A percentile compares a stretch with the other conserved stretches of the same genome.
Conservation (phyloP, 2,113 vertebrate species). For the Mastomys coucha region DNA sequence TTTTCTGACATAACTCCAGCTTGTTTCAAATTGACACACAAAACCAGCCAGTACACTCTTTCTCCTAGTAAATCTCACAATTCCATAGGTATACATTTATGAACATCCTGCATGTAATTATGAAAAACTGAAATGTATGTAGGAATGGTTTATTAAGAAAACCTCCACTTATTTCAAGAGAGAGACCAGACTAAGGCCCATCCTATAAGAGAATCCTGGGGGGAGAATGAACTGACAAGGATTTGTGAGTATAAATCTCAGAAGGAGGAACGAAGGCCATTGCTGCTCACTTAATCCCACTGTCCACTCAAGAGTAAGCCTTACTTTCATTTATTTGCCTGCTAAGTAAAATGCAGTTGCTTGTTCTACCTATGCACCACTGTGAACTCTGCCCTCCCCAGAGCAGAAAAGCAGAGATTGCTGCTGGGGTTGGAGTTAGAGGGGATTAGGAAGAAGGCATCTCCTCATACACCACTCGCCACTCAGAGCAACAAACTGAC, state of each 20-base stretch:
- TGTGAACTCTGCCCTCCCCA: background rate
- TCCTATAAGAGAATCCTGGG: rapidly evolving
- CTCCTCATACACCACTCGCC: background rate
- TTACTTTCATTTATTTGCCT: background rate
- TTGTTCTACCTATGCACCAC: too few species aligned
- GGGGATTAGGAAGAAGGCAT: too few species aligned
- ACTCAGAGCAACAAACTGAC: background rate
- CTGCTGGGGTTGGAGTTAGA: background rate
- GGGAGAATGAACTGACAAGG: background rate
- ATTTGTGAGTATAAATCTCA: background rate
- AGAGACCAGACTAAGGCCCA: background rate
- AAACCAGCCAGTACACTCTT: too few species aligned
- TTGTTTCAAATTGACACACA: too few species aligned
- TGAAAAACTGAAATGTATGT: background rate
- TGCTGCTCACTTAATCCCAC: background rate
- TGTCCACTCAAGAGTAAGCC: background rate
- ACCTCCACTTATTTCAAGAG: background rate
- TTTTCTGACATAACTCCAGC: too few species aligned
- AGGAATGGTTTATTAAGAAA: background rate
- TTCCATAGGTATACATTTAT: background rate
- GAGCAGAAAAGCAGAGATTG: background rate
- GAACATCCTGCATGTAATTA: background rate
- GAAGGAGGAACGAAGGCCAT: too few species aligned
- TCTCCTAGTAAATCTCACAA: background rate
- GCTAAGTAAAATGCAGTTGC: background rate